phyloP scores from a whole-genome alignment of 2,113 vertebrate genomes.

The Athene cunicularia region DNA sequence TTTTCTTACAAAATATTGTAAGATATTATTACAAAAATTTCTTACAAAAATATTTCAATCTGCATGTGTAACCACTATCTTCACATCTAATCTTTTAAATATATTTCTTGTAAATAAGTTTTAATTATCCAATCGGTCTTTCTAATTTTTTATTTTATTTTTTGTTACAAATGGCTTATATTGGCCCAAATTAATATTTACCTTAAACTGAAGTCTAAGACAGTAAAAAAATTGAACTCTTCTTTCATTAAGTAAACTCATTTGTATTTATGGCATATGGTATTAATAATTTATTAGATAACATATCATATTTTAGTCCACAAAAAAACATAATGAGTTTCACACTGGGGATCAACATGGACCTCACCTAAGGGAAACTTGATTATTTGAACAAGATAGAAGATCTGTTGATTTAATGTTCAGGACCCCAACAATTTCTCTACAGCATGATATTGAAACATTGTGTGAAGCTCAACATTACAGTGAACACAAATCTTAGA shows the following conservation, averaged over 20 bases:
- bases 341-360: not conserved
- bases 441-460: not conserved
- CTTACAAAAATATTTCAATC: not conserved
- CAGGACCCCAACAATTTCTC: not conserved
- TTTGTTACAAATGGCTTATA: not conserved
- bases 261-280: not conserved
- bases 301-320: constrained; percentile 14
- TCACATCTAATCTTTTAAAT: not conserved
- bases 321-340: constrained; percentile 30
- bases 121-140: not conserved
- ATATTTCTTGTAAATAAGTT: not conserved
- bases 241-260: not conserved
- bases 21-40: no score
- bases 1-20: not conserved
- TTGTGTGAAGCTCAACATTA: not conserved
- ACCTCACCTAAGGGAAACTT: not conserved
- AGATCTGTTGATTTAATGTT: constrained; percentile 39
- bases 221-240: not conserved
- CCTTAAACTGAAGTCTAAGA: not conserved
- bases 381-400: constrained; percentile 23
- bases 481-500: constrained; percentile 23
- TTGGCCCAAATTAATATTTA: not conserved
- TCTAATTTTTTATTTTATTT: not conserved
- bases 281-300: constrained; percentile 14
- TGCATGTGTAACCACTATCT: not conserved